Evolutionary conservation across 2,113 vertebrate species (phyloP), one percentile per base, ranked within the genome.

Genomic region (Euleptes europaea): DNA sequence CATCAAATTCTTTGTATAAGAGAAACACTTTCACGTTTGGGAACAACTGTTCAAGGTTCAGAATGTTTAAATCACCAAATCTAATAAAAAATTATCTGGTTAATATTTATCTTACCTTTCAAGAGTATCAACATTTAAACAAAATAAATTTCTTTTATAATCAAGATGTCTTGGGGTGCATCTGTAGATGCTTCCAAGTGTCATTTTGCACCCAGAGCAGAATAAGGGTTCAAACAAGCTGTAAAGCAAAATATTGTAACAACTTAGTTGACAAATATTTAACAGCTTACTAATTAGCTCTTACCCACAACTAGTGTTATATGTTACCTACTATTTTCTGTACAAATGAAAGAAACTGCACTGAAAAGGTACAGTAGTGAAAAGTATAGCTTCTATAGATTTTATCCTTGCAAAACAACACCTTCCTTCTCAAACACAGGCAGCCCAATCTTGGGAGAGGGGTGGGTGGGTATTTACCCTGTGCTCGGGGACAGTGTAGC

Each of bases 141-240:
- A 97, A 85, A 96, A 97, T 78, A 97, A 76, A 88, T 96, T 93
- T 75, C 95, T 91, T 92, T 96, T 97, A 78, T 94, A 95, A 69
- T 97, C 95, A 0, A 97, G 94, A 40, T 89, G 82, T 78, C 78
- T 94, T 40, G 96, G 94, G 2, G 96, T 96, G 70, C 94, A 95
- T 21, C 76, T 95, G 57, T 96, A 97, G 38, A 95, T 76, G 17
- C 21, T 92, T 84, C 96, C 96, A 0, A 97, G 94, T 0, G 1
- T 77, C 38, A 60, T 84, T 0, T 91, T 94, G 78, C 96, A 96
- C 23, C 94, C 95, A 4, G 91, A n/a, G 15, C 96, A 97, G 70
- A 85, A 74, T 0, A 97, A 60, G 0, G 90, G 88, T 88, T 97
- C 93, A 42, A 96, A 54, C 54, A 93, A 60, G 77, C 96, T 97